Conservation (phyloP, 64 coral and sea anemone species). For the Anthopleura sola region DNA sequence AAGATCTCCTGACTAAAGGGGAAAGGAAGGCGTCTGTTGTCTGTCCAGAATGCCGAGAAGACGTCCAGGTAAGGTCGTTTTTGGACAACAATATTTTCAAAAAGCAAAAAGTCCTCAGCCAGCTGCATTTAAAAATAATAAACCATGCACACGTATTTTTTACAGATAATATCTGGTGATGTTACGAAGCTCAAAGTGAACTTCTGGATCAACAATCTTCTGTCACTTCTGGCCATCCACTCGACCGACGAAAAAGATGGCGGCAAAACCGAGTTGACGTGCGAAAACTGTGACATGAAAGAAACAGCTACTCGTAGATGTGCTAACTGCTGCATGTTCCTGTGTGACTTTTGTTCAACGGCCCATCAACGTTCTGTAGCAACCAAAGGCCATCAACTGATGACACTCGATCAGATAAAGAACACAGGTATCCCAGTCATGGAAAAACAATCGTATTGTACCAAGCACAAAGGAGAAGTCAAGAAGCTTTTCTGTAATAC, state of each 20-base stretch:
- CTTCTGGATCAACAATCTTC: slow-evolving; percentile 5
- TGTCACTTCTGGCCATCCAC: not conserved
- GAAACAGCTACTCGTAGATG: not conserved
- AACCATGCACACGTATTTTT: not conserved
- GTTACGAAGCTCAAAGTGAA: not conserved
- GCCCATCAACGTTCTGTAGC: not conserved
- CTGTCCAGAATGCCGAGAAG: not conserved
- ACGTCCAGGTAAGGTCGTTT: not conserved
- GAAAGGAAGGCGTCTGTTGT: not conserved
- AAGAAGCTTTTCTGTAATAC: slow-evolving; percentile 46
- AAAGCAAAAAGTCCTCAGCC: not conserved
- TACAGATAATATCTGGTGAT: not conserved
- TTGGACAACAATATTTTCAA: too few species aligned
- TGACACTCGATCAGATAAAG: slow-evolving; percentile 15
- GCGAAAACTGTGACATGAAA: slow-evolving; percentile 7
- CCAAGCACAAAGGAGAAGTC: slow-evolving; percentile 25
- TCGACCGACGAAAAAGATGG: not conserved
- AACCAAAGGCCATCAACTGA: not conserved
- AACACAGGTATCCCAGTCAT: slow-evolving; percentile 26
- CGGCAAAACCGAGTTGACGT: not conserved
- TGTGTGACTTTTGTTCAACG: not conserved
- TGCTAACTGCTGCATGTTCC: not conserved
- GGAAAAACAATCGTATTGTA: slow-evolving; percentile 24
- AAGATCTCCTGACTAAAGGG: not conserved
- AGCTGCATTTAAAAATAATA: not conserved